Conservation (phyloP, 2,888 invertebrate species). For the Anarsia innoxiella region DNA sequence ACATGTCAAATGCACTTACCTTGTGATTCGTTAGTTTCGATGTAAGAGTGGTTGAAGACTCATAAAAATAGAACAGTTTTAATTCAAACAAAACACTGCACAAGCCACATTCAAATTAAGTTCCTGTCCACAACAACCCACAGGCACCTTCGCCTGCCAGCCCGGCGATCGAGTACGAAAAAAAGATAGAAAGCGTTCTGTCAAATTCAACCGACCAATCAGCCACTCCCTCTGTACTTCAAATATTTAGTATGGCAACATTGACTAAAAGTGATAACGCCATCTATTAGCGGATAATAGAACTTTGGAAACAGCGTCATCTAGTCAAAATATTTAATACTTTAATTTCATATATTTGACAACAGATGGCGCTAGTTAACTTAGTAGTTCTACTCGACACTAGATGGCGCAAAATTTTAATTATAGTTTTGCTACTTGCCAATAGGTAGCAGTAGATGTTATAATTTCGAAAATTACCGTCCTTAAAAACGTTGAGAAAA, state of each 20-base stretch:
- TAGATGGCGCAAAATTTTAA: neutral
- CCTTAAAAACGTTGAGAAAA: no score
- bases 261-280: conserved; percentile 6
- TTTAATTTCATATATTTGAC: neutral
- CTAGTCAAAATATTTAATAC: neutral
- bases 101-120: conserved; percentile 25
- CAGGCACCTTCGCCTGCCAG: conserved; percentile 14
- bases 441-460: no score
- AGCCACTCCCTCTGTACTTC: conserved; percentile 19
- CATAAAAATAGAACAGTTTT: conserved; percentile 24
- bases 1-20: conserved; percentile 29
- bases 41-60: conserved; percentile 21
- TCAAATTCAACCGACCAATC: conserved; percentile 9
- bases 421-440: no score
- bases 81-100: conserved; percentile 52
- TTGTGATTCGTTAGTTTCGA: conserved; percentile 28
- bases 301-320: no score
- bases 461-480: no score
- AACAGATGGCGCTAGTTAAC: neutral
- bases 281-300: no score
- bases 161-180: conserved; percentile 16
- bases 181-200: conserved; percentile 12
- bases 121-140: conserved; percentile 14
- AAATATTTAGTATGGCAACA: conserved; percentile 17
- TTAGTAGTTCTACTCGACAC: conserved; percentile 10